Evolutionary conservation across 2,797 vertebrate species (phyloP).

Genomic region (Etheostoma perlongum): DNA sequence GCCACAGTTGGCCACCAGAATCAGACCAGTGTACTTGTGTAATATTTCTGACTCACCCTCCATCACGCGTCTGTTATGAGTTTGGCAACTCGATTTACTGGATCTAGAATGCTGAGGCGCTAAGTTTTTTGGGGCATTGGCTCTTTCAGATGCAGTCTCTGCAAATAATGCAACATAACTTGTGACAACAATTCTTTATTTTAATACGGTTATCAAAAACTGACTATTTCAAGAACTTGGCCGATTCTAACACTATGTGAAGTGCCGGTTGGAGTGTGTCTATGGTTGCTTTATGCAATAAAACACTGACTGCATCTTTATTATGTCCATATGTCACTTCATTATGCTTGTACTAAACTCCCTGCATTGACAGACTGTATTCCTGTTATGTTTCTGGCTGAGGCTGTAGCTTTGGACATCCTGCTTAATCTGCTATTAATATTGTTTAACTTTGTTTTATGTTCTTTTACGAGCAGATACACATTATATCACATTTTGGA

Average conservation of each 20-base stretch:
- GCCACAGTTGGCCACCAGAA: neutral
- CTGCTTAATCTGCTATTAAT: neutral
- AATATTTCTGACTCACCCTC: slow-evolving; percentile 12
- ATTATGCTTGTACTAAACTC: neutral
- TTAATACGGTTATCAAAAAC: slow-evolving; percentile 27
- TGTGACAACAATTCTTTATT: slow-evolving; percentile 10
- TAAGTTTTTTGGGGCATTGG: neutral
- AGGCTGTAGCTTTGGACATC: neutral
- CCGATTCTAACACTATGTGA: slow-evolving; percentile 17
- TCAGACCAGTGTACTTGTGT: neutral
- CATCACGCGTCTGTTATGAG: neutral
- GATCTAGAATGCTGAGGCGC: neutral
- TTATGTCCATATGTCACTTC: neutral
- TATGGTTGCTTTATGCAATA: slow-evolving; percentile 12
- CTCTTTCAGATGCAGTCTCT: slow-evolving; percentile 20
- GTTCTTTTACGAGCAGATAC: neutral
- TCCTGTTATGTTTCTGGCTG: neutral
- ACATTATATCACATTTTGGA: neutral
- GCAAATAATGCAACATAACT: slow-evolving; percentile 22
- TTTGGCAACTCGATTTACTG: neutral
- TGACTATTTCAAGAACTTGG: slow-evolving; percentile 25
- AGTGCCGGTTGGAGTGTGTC: slow-evolving; percentile 16
- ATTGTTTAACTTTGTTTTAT: neutral
- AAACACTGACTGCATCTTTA: neutral
- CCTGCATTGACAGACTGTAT: neutral